phyloP scores from a whole-genome alignment of 2,888 invertebrate species.

The Sphaeridia pumilis region DNA sequence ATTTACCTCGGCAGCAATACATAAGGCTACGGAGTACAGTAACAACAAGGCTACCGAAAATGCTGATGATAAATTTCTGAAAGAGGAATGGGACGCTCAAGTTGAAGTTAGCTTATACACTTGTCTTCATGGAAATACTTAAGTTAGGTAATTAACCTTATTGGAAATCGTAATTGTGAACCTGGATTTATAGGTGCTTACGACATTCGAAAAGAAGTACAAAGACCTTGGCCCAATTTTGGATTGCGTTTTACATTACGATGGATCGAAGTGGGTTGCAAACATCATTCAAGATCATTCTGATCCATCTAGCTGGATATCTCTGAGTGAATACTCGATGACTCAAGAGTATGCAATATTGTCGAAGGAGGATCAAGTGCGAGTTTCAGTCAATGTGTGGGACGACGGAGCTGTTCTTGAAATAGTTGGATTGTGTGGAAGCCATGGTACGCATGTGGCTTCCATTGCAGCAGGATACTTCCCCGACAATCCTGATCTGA shows the following conservation, averaged over 20 bases:
- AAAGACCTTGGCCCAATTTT: constrained; percentile 75
- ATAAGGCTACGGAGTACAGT: constrained; percentile 15
- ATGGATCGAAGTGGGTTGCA: constrained; percentile 49
- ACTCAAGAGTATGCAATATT: constrained; percentile 28
- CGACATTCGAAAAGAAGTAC: constrained; percentile 73
- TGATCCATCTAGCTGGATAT: constrained; percentile 47
- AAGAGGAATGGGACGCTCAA: constrained; percentile 79
- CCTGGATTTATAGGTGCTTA: constrained; percentile 44
- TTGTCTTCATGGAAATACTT: neutral
- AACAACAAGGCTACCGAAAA: constrained; percentile 12
- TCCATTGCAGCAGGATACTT: constrained; percentile 78
- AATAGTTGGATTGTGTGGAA: constrained; percentile 84
- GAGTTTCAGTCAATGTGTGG: constrained; percentile 82
- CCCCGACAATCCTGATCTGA: constrained; percentile 69
- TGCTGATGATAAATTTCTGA: constrained; percentile 59
- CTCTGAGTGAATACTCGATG: constrained; percentile 52
- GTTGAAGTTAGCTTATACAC: constrained; percentile 52
- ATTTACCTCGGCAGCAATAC: constrained; percentile 60
- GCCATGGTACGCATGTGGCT: constrained; percentile 96
- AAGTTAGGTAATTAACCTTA: neutral
- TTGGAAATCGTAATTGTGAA: neutral
- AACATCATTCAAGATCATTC: neutral
- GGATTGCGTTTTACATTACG: constrained; percentile 87
- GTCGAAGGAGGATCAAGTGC: constrained; percentile 56
- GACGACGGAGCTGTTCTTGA: constrained; percentile 82